Evolutionary conservation across 2,888 invertebrate genomes (phyloP).

Genomic region (Anaspis maculata): DNA sequence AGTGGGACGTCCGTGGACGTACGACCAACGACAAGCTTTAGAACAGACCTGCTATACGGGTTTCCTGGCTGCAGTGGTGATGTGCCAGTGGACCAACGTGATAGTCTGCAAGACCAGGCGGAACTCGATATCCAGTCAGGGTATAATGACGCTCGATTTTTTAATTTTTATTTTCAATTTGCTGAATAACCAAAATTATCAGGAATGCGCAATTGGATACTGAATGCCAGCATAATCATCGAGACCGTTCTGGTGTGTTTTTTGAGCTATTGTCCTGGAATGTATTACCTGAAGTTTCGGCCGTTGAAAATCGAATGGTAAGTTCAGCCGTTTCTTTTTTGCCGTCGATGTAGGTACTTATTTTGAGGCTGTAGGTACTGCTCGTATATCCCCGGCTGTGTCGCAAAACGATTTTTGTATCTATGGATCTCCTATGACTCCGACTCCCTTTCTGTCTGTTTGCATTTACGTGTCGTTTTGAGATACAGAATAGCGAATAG

Average conservation of each 20-base stretch:
- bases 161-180: slow-evolving; percentile 22
- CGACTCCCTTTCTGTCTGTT: too few species aligned
- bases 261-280: slow-evolving; percentile 61
- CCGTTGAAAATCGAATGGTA: slow-evolving; percentile 56
- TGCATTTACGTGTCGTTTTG: too few species aligned
- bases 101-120: slow-evolving; percentile 74
- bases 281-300: slow-evolving; percentile 55
- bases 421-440: too few species aligned
- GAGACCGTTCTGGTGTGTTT: slow-evolving; percentile 56
- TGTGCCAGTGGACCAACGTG: slow-evolving; percentile 70
- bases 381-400: background rate
- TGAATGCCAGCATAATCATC: slow-evolving; percentile 53
- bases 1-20: slow-evolving; percentile 72
- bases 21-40: slow-evolving; percentile 57
- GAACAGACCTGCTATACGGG: slow-evolving; percentile 76
- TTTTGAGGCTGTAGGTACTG: background rate
- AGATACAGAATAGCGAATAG: too few species aligned
- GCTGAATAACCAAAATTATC: too few species aligned
- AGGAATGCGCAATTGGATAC: slow-evolving; percentile 62
- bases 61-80: slow-evolving; percentile 72
- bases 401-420: slow-evolving; percentile 2
- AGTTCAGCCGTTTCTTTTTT: slow-evolving; percentile 8
- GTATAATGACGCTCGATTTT: slow-evolving; percentile 30
- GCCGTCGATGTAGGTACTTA: background rate
- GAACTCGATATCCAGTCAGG: slow-evolving; percentile 65